Conservation (phyloP, 92 coral and sea anemone genomes). For the Phenganax subtilis region DNA sequence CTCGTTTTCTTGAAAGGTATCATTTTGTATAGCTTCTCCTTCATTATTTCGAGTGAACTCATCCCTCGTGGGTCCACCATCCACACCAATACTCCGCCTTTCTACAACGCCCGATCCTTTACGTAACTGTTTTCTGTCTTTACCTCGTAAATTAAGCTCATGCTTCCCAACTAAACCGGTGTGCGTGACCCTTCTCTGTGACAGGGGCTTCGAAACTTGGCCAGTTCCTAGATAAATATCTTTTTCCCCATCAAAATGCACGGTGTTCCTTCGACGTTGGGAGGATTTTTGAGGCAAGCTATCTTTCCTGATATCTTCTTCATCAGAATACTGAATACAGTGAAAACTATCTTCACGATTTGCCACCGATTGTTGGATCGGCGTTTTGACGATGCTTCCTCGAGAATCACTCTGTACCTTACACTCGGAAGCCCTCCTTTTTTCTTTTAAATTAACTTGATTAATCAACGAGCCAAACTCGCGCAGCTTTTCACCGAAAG, state of each 20-base stretch:
- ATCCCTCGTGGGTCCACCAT: not conserved
- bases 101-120: not conserved
- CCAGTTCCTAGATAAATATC: not conserved
- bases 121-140: not conserved
- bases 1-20: too few relatives aligned
- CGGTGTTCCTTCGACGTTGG: not conserved
- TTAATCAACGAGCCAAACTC: too few relatives aligned
- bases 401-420: too few relatives aligned
- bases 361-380: not conserved
- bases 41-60: not conserved
- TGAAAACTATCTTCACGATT: not conserved
- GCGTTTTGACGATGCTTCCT: not conserved
- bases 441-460: too few relatives aligned
- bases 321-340: not conserved
- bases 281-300: conserved; percentile 5
- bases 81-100: not conserved
- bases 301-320: conserved; percentile 16
- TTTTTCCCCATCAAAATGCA: not conserved
- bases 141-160: not conserved
- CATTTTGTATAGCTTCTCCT: not conserved
- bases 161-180: not conserved
- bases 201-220: not conserved
- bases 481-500: too few relatives aligned
- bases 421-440: too few relatives aligned
- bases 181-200: conserved; percentile 6